Base-by-base conservation (phyloP, 2,888 invertebrate genomes). In the Nomada fucata region DNA sequence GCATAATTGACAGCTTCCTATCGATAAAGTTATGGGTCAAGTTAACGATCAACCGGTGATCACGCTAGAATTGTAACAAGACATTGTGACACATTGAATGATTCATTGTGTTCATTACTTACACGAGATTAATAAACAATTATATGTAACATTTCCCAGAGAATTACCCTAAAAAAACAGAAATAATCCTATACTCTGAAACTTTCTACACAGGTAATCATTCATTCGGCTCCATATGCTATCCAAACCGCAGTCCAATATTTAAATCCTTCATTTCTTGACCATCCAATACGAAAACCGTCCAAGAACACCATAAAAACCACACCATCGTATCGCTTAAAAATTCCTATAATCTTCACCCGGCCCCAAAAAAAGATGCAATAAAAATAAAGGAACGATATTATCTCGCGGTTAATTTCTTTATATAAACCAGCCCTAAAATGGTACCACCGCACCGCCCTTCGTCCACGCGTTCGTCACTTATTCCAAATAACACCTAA, bases 401-500 rank as follows among this genome's bases (percentile, higher is more conserved):
- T 15, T 18, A 11, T 15, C 7, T 26, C 15, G 11, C 55, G 2
- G 7, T 20, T 11, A 55, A 26, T 20, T 10, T 0, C 20, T 47
- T 36, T n/a, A 5, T 44, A 57, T 2, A 42, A 29, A 76, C 13
- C 26, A 52, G 20, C 15, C 29, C 11, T 63, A 50, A 69, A 5
- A n/a, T 3, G 44, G 2, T 36, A 7, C 26, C 18, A 2, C 36
- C 13, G 10, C 10, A 15, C 13, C 63, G 59, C 52, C 64, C 18
- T 52, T 20, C n/a, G 60, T 65, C 36, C 15, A 26, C 64, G 63
- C 15, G 26, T 18, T 23, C 59, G 47, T 47, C 47, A 47, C 10
- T 55, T 60, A 53, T 36, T 11, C 0, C 15, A 47, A 50, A 20
- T 2, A 47, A 4, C 52, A 55, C 44, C 52, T 83, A 83, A 82